Base-by-base conservation (phyloP, 2,113 vertebrate genomes). In the Paratilapia polleni region DNA sequence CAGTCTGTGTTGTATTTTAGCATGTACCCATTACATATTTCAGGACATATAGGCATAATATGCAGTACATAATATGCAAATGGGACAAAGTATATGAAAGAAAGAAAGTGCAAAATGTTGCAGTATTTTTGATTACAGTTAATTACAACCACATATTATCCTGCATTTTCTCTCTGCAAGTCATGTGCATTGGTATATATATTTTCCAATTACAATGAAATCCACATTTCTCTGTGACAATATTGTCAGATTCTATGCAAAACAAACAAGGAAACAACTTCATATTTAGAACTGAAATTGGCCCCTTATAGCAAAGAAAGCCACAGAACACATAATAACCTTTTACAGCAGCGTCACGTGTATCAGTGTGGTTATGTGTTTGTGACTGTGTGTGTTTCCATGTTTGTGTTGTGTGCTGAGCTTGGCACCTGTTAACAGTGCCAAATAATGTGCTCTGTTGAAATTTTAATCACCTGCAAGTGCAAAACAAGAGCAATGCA, bases 391-490 rank as follows among this genome's bases (percentile, higher is more conserved):
- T 85, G 90, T 68, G 81, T 84, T 60, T 85, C 7, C 62, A 54
- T 84, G 85, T 88, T 88, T 88, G 89, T 91, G 87, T 89, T 86
- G 92, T 84, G 79, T 89, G 88, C 89, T 62, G 88, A 80, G 91
- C 85, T 81, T 86, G 92, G 94, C 94, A 98, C 97, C 97, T 98
- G 97, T 99, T 98, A 99, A 97, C 97, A 96, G 96, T 96, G 98
- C 97, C 97, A 98, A 98, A 97, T 98, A 98, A 99, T 98, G 98
- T 97, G 97, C 97, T 98, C 97, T 96, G 97, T 97, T 99, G 97
- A 98, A 98, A 99, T 98, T 99, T 97, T 99, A 99, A 99, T 99
- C 97, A 99, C 98, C 98, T 99, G 97, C 98, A 99, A 98, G 97
- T 98, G 97, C 97, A 98, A 99, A 99, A 97, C 97, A 98, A 99